Evolutionary conservation across 2,113 vertebrate species (phyloP), one percentile per base, ranked within the genome.

Genomic region (Aphelocoma coerulescens): DNA sequence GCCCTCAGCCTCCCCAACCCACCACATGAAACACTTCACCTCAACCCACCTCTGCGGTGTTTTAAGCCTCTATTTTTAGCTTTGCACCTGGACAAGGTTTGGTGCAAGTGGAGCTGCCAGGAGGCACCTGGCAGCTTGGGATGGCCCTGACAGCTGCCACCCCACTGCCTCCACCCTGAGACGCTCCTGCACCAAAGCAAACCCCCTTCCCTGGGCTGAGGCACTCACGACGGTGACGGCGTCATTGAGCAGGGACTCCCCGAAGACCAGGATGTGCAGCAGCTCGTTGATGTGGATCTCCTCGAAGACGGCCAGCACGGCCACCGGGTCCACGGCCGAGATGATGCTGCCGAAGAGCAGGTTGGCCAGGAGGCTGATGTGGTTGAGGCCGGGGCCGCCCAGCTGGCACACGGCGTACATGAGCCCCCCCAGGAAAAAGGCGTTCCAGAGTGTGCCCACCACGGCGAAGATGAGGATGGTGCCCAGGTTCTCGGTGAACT

Each of bases 201-300:
- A 24, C 3, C 41, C 71, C 43, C 0, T 1, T 21, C 54, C 83
- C 22, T 0, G 0, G 28, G 16, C 26, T 3, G 7, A 20, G 44
- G 2, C 69, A 97, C 99, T 98, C 93, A 99, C 99, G 76, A 99
- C 99, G 9, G 99, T 99, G 97, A 99, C 99, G 0, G 99, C 99
- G 2, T 99, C 99, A 2, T 99, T 99, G 66, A 99, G 99, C 96
- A 99, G 97, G 5, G 99, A 99, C 91, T 99, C 99, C 3, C 99
- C 99, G 1, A 99, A 99, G 83, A 99, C 99, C 41, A 99, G 97
- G 96, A 99, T 99, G 96, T 99, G 99, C 71, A 99, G 97, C 85
- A 99, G 98, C 85, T 99, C 99, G 3, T 99, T 99, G 98, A 99
- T 99, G 96, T 99, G 99, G 96, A 99, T 99, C 97, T 99, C 99